Evolutionary conservation across 2,888 invertebrate species (phyloP), one percentile per base, ranked within the genome.

Genomic region (Plemyria rubiginata): DNA sequence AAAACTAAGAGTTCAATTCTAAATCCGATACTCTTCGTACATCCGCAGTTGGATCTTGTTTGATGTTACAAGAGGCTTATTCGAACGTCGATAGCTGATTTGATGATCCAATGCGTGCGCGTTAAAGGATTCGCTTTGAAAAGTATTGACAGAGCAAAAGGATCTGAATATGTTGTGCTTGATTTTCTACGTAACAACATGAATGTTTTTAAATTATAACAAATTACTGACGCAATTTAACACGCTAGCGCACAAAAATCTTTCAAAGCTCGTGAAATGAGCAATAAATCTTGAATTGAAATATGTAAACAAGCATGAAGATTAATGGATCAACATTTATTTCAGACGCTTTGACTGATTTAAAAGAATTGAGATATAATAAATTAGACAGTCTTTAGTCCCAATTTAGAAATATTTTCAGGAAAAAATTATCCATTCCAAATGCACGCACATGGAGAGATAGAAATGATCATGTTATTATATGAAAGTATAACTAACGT

Each of bases 91-190:
- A 60, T 40, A 16, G 0, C 40, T 60, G 16, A 22, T n/a, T 48
- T 15, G 38, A 51, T 11, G 13, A 32, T 45, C 45, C 45, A 38
- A 28, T 28, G 16, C 52, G 38, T 60, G 46, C 8, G 8, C 54
- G 48, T 28, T 43, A 7, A 43, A 43, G 43, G 13, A 13, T 49
- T 22, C 28, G n/a, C 9, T 50, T 22, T 41, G 32, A 51, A 38
- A 58, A 32, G 48, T 46, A 56, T 57, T 43, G 53, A 36, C 22
- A 9, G 61, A 55, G 45, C 36, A 52, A 46, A 52, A 11, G 45
- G 38, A 38, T 45, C 41, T 54, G 32, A 54, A 49, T 46, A 46
- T 29, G 28, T 55, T 38, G 28, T 43, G 36, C 12, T 22, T 16
- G 32, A 13, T 45, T 15, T 9, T 13, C 22, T 22, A 22, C 12